Base-by-base conservation (phyloP, 1,140 invertebrate species). In the Drosophila pachea region DNA sequence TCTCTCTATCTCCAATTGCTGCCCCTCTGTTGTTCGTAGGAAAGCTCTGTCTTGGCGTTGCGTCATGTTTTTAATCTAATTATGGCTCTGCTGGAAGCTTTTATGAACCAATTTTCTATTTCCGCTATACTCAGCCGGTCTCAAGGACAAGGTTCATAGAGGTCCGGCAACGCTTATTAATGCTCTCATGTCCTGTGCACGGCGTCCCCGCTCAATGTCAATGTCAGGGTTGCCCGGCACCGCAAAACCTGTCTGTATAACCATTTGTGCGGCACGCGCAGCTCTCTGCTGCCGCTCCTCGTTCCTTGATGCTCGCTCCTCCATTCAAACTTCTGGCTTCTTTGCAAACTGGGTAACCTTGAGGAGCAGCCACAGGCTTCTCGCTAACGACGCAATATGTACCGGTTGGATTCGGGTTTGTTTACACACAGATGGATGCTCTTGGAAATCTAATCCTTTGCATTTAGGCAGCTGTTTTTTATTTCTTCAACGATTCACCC, bases 271-370 rank as follows among this genome's bases (percentile, higher is more conserved):
- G 29, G 48, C 22, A 43, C 16, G 38, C 22, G 54, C 40, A 7
- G 14, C 43, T 48, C 42, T 33, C 12, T 43, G 12, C 40, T n/a
- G 16, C 60, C 42, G 45, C 67, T 56, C 56, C 55, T 69, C 31
- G 63, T 40, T 22, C 38, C 29, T 31, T 43, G 2, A 4, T 12
- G 0, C n/a, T 42, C 40, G n/a, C 11, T 14, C 12, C 5, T 22
- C 3, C n/a, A 7, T 0, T 43, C 40, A 29, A 9, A 22, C 16
- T 53, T 16, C 9, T 38, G 53, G 53, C 61, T 53, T 52, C 12
- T 48, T 52, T 29, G 42, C 77, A 31, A 73, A 79, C 62, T 82
- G 77, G 78, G 77, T 81, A 81, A 82, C 77, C 77, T 82, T 81
- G 77, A 70, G 36, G 7, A 12, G n/a, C 11, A 42, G 4, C 40